Evolutionary conservation across 1,140 invertebrate genomes (phyloP).

Genomic region (Musca domestica): DNA sequence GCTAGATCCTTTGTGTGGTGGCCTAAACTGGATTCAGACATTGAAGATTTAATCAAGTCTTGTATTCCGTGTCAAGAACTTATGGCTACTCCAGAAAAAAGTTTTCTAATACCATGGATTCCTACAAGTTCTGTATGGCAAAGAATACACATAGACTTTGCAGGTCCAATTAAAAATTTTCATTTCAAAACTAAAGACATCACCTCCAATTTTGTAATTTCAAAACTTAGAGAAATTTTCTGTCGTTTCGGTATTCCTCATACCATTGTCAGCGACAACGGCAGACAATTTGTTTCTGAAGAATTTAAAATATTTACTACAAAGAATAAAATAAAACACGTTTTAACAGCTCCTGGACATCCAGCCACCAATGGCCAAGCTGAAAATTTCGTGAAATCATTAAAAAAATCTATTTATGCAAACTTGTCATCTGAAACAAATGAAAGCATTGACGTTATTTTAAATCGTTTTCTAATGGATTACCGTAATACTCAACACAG

Average conservation of each 20-base stretch:
- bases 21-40: slow-evolving; percentile 15
- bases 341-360: slow-evolving; percentile 7
- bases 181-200: neutral
- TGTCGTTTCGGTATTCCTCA: slow-evolving; percentile 19
- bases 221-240: slow-evolving; percentile 15
- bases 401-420: slow-evolving; percentile 21
- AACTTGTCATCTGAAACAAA: slow-evolving; percentile 10
- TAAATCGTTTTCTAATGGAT: slow-evolving; percentile 23
- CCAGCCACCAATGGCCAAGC: slow-evolving; percentile 19
- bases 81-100: slow-evolving; percentile 21
- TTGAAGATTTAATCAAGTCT: slow-evolving; percentile 21
- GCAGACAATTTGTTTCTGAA: slow-evolving; percentile 19
- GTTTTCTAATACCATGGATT: slow-evolving; percentile 22
- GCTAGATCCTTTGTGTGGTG: slow-evolving; percentile 21
- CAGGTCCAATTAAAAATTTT: slow-evolving; percentile 1
- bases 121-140: slow-evolving; percentile 17
- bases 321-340: slow-evolving; percentile 21
- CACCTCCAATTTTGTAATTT: slow-evolving; percentile 17
- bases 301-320: slow-evolving; percentile 16
- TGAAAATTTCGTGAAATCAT: slow-evolving; percentile 19
- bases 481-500: slow-evolving; percentile 23
- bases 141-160: neutral
- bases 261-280: slow-evolving; percentile 12
- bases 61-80: slow-evolving; percentile 10
- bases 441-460: slow-evolving; percentile 8